Evolutionary conservation across 2,113 vertebrate species (phyloP).

Genomic region (Ictalurus punctatus): DNA sequence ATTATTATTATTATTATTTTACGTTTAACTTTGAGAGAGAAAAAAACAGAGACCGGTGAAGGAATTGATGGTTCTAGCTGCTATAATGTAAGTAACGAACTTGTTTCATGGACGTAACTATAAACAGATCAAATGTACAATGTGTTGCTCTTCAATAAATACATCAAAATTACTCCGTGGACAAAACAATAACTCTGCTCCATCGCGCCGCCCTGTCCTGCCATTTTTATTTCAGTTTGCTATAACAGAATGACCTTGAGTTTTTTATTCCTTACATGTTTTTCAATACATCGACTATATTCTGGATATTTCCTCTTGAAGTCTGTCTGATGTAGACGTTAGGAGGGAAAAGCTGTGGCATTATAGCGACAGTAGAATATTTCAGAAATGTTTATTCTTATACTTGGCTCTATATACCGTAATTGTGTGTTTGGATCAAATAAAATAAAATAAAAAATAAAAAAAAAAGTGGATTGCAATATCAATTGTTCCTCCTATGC

Average conservation of each 20-base stretch:
- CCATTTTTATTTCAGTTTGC: background rate
- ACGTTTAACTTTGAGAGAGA: background rate
- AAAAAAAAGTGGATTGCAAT: background rate
- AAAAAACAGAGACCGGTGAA: background rate
- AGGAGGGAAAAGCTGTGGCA: background rate
- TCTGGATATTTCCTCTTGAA: background rate
- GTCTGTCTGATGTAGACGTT: background rate
- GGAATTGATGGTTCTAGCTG: background rate
- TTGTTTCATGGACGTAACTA: background rate
- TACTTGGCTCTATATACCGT: conserved; percentile 21
- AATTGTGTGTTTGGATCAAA: conserved; percentile 17
- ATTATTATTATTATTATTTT: no score
- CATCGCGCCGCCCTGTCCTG: background rate
- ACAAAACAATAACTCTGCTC: no score
- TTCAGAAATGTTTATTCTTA: conserved; percentile 11
- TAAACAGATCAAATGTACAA: background rate
- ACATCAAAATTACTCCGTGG: no score
- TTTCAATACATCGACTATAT: background rate
- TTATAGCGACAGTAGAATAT: background rate
- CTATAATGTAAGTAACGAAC: background rate
- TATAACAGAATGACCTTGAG: background rate
- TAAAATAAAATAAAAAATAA: background rate
- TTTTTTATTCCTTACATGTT: background rate
- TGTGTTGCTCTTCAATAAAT: background rate
- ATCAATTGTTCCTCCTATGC: background rate